Evolutionary conservation across 1,140 invertebrate genomes (phyloP), one percentile per base, ranked within the genome.

Genomic region (Drosophila paulistorum): DNA sequence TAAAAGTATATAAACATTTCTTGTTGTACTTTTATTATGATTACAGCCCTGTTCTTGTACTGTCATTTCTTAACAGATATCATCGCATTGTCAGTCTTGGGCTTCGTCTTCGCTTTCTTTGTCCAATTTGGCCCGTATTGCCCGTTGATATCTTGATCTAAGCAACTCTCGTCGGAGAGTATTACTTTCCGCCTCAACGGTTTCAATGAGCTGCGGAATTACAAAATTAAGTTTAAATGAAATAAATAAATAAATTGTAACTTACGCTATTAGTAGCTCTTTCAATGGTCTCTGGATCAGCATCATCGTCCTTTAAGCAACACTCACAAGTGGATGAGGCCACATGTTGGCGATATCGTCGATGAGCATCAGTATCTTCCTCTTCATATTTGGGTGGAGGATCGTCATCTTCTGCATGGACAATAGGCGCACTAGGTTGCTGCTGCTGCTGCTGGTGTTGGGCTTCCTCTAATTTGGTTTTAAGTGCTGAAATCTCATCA

Each of bases 211-310:
- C 90, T 91, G 41, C 2, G 23, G 11, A 0, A 20, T 3, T 13
- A 3, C 11, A 39, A 58, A 45, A 13, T 35, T 23, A 11, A 23
- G 7, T 14, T 7, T 9, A 9, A 45, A 23, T 0, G 26, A 3
- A 45, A 17, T 0, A 0, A 14, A 7, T 10, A 37, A n/a, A 33
- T 1, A 17, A 35, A n/a, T 1, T 14, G 14, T 5, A n/a, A 71
- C 90, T 54, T 75, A 91, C 90, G 63, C 84, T 91, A 1, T 86
- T 48, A 5, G 90, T 90, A 0, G 82, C 71, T 51, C 90, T 74
- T 60, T 91, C 90, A 13, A 90, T 70, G 6, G 81, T 71, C 30
- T 79, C 75, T 1, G 69, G 48, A 61, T 91, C 84, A 13, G 71
- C 41, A 55, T 90, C 86, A 7, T 81, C 84, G 10, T 48, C n/a